These are phyloP conservation scores for Poecile montanus DNA, from an alignment of 2,797 vertebrate species.

Conservation along the genomic window DNA sequence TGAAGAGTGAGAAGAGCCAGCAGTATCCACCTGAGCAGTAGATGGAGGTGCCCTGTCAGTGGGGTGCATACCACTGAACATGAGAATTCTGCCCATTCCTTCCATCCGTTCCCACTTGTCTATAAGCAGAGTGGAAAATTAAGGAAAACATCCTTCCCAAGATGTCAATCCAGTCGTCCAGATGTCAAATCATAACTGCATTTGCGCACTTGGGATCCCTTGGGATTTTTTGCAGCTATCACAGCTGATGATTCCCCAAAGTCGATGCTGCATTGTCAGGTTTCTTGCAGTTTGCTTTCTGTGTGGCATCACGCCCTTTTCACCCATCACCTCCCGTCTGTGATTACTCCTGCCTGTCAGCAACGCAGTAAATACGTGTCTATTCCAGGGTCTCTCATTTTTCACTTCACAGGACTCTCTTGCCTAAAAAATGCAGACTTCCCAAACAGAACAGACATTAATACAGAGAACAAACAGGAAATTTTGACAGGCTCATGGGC, in stretches of 20 bases:
- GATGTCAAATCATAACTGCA: conserved; percentile 26
- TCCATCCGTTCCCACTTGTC: background rate
- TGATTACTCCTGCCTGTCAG: background rate
- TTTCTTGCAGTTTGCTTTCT: background rate
- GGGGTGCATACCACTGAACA: background rate
- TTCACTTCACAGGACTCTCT: background rate
- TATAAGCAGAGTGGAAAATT: background rate
- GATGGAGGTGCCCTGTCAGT: background rate
- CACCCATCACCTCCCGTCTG: background rate
- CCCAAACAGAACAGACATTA: background rate
- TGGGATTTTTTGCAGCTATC: background rate
- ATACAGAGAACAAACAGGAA: background rate
- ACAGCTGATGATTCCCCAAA: background rate
- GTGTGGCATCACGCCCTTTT: background rate
- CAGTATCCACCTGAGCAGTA: background rate
- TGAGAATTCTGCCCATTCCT: background rate
- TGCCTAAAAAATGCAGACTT: background rate
- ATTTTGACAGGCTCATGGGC: background rate
- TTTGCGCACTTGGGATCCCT: background rate
- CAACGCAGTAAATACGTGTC: background rate
- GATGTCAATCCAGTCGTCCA: background rate
- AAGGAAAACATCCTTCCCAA: background rate
- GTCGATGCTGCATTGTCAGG: background rate
- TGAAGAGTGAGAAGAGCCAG: background rate
- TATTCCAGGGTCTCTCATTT: background rate